phyloP scores from a whole-genome alignment of 2,888 invertebrate species.

The Drosophila diplacantha region DNA sequence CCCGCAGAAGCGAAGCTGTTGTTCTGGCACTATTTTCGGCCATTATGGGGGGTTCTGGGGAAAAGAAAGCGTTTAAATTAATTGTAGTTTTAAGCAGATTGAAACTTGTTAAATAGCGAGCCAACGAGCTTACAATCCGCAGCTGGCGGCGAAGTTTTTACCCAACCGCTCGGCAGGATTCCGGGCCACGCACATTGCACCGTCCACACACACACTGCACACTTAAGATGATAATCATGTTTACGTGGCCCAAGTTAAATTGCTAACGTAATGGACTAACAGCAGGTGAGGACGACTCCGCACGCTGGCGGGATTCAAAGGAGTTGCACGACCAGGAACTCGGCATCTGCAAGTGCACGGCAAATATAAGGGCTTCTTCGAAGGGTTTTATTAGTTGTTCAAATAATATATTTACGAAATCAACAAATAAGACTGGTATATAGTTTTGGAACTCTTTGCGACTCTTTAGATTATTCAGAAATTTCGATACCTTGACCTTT shows the following conservation, averaged over 20 bases:
- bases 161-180: constrained; percentile 9
- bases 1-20: constrained; percentile 7
- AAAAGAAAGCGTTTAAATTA: constrained; percentile 62
- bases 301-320: constrained; percentile 20
- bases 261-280: constrained; percentile 72
- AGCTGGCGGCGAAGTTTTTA: constrained; percentile 30
- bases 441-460: neutral
- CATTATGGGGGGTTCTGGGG: constrained; percentile 19
- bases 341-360: constrained; percentile 5
- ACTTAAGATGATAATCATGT: constrained; percentile 73
- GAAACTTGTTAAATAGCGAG: constrained; percentile 60
- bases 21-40: constrained; percentile 22
- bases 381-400: neutral
- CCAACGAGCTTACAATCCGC: constrained; percentile 38
- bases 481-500: no score
- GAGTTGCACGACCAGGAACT: constrained; percentile 8
- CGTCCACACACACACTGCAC: constrained; percentile 57
- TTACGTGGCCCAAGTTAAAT: constrained; percentile 74
- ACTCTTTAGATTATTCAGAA: neutral
- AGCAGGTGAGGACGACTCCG: constrained; percentile 57
- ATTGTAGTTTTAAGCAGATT: constrained; percentile 71
- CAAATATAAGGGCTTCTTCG: neutral
- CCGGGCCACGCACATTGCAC: constrained; percentile 56
- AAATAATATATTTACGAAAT: neutral
- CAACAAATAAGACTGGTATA: neutral